Evolutionary conservation across 2,797 vertebrate genomes (phyloP).

Genomic region (Onychomys leucogaster): DNA sequence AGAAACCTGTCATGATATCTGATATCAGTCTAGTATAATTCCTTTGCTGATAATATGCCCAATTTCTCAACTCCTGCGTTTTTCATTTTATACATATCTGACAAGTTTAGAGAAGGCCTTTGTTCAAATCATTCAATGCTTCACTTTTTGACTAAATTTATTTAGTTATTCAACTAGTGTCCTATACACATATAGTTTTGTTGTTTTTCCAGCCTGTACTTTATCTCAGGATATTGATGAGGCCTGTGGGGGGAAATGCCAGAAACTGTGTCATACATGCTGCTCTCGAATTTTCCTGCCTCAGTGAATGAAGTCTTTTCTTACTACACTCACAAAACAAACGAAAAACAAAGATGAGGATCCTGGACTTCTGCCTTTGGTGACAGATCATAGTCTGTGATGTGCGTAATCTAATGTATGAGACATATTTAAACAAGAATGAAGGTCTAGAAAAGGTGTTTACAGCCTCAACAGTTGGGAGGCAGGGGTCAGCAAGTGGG

Average conservation of each 20-base stretch:
- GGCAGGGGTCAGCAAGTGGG: not conserved
- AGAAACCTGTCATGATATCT: not conserved
- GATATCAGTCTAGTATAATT: not conserved
- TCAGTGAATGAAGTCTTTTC: not conserved
- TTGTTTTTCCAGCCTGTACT: not conserved
- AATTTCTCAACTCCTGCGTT: not conserved
- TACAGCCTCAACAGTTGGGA: fast-evolving
- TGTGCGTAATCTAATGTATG: not conserved
- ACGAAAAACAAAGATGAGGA: not conserved
- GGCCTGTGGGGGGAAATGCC: not conserved
- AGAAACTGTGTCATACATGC: fast-evolving
- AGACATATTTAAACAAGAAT: not conserved
- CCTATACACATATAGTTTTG: not conserved
- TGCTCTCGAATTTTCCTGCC: not conserved
- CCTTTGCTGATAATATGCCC: not conserved
- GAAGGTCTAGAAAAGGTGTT: not conserved
- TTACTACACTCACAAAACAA: not conserved
- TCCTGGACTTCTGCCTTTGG: not conserved
- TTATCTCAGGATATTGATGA: not conserved
- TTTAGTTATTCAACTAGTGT: not conserved
- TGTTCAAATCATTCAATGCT: not conserved
- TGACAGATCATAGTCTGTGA: too few relatives aligned
- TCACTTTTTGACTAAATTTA: not conserved
- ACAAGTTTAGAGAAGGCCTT: not conserved
- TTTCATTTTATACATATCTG: not conserved